These are phyloP conservation scores for Trachurus trachurus DNA, from an alignment of 2,797 vertebrate genomes.

Conservation along the genomic window DNA sequence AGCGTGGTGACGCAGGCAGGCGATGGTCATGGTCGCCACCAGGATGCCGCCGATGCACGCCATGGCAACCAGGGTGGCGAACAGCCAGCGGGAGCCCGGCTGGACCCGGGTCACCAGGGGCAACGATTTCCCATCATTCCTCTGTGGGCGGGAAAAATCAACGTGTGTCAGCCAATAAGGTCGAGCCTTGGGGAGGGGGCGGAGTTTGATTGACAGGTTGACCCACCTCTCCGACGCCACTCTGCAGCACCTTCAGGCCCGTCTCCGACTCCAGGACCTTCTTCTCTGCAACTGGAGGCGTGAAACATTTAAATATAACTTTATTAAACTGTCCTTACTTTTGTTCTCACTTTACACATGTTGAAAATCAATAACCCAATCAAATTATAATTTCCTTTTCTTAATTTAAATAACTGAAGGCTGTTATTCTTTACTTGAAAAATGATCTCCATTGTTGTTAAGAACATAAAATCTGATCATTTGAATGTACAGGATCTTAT, in stretches of 20 bases:
- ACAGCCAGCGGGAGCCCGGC: constrained; percentile 87
- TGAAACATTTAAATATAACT: background rate
- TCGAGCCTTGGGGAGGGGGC: too few species aligned
- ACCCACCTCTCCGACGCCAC: constrained; percentile 91
- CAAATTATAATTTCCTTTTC: too few species aligned
- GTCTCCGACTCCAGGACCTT: constrained; percentile 89
- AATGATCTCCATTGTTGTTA: too few species aligned
- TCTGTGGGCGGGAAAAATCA: constrained; percentile 72
- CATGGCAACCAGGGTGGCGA: constrained; percentile 90
- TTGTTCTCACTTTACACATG: too few species aligned
- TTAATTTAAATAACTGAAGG: too few species aligned
- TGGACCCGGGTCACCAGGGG: constrained; percentile 83
- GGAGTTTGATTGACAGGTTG: too few species aligned
- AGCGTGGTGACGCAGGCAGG: constrained; percentile 91
- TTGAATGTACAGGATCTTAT: too few species aligned
- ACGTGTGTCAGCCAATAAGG: background rate
- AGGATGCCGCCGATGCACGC: constrained; percentile 90
- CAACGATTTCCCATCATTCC: constrained; percentile 80
- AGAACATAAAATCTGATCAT: too few species aligned
- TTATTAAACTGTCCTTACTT: too few species aligned
- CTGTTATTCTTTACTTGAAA: too few species aligned
- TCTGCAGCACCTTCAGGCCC: constrained; percentile 91
- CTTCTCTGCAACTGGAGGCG: constrained; percentile 86
- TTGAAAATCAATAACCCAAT: too few species aligned
- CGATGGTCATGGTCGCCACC: constrained; percentile 86